Base-by-base conservation (phyloP, 2,888 invertebrate genomes). In the Dendrolimus houi region DNA sequence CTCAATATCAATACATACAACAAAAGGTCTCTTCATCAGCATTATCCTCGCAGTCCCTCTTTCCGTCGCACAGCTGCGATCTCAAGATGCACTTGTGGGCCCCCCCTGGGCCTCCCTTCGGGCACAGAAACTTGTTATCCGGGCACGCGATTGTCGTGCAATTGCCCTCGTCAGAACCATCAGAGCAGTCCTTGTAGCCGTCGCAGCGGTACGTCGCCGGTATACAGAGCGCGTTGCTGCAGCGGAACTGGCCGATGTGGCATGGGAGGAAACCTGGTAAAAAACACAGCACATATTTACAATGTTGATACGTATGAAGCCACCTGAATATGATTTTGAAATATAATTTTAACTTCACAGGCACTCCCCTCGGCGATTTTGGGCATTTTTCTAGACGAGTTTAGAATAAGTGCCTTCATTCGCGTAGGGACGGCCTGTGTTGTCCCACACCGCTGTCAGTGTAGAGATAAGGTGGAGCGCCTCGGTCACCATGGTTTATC, bases 201-300 rank as follows among this genome's bases (percentile, higher is more conserved):
- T 95, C 95, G 85, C 97, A 97, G 79, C 95, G 95, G 85, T 95
- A 97, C 55, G 94, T 93, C 56, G 93, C 93, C 0, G 98, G 98
- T 71, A 99, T 98, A 85, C 99, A 99, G 10, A 98, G 92, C 0
- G 96, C 95, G 86, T 98, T 98, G 65, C 95, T 94, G 87, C 98
- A 98, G 52, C 97, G 93, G 87, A 98, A 98, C 88, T 98, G 98
- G 1, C 96, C 96, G 68, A 94, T 94, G 77, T 96, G 95, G 81
- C 98, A 98, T 0, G 95, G 93, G 0, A 96, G 96, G 79, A 98
- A 98, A 85, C 94, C 97, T 97, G 85, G 9, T 54, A 42, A 54
- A 29, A 54, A 10, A 9, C 29, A 54, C 1, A 41, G 52, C 53
- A 52, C 47, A 54, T 52, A 52, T 41, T 17, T 17, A 17, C 2